Evolutionary conservation across 2,888 invertebrate genomes (phyloP), one percentile per base, ranked within the genome.

Genomic region (Eucera pruinosa): DNA sequence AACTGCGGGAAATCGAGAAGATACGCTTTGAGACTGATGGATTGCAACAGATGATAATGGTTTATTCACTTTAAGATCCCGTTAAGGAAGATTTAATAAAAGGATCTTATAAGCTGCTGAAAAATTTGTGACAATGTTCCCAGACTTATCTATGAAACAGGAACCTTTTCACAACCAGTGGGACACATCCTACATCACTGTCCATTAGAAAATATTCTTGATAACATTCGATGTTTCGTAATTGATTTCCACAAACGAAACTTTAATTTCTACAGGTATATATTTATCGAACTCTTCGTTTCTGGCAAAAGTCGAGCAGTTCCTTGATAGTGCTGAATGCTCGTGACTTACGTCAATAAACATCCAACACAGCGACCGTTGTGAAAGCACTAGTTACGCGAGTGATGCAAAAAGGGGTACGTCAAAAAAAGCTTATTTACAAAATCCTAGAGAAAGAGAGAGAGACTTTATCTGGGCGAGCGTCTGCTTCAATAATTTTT

Each of bases 261-360:
- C 27, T 43, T 52, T 30, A 41, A 64, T 43, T 43, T 52, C 13
- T 25, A 58, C 3, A 5, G 33, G 13, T 25, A 23, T n/a, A 20
- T 48, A 50, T 39, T 50, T 39, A 27, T 62, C n/a, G 9, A 39
- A 27, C 39, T 27, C 7, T 18, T 48, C 13, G 25, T 36, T 27
- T 43, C 43, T 54, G 64, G 33, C 15, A 33, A 27, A 54, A 69
- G 43, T 36, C 41, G 43, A 36, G 23, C 11, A 13, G 15, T 61
- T 41, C 7, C 25, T 62, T 13, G 62, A 62, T 54, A 45, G 11
- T 62, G 61, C 18, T 27, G 50, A 41, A 30, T 27, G 43, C 43
- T 62, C 68, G 62, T 68, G 68, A 62, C 62, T 52, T 13, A 33
- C 41, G 33, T 43, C 50, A 62, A 68, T 68, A 62, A 43, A 68